These are phyloP conservation scores for Eupithecia tripunctaria DNA, from an alignment of 2,888 invertebrate genomes.

Conservation along the genomic window DNA sequence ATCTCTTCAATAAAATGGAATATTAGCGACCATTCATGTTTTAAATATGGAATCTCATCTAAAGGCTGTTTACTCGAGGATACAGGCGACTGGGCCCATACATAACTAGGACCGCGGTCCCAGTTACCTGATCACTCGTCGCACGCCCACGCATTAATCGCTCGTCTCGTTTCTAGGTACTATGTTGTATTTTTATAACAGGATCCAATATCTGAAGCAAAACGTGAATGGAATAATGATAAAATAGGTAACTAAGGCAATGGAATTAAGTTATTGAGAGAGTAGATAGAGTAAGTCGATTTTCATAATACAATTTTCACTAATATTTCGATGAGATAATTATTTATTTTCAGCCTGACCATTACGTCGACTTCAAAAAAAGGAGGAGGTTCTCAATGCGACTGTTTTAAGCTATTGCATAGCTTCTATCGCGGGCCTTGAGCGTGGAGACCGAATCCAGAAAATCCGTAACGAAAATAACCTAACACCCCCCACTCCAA, in stretches of 20 bases:
- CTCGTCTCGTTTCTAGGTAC: constrained; percentile 47
- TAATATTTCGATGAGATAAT: not conserved
- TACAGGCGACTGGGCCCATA: too few species aligned
- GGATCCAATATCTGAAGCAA: constrained; percentile 50
- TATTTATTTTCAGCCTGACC: too few species aligned
- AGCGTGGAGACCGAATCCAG: too few species aligned
- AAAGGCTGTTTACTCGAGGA: constrained; percentile 55
- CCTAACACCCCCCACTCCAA: too few species aligned
- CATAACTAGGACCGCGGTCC: too few species aligned
- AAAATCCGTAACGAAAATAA: too few species aligned
- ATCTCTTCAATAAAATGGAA: constrained; percentile 17
- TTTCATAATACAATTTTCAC: not conserved
- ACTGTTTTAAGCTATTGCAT: too few species aligned
- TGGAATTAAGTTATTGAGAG: not conserved
- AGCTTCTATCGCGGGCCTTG: too few species aligned
- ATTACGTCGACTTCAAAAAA: too few species aligned
- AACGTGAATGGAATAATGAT: constrained; percentile 17
- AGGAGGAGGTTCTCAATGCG: too few species aligned
- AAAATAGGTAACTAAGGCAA: constrained; percentile 18
- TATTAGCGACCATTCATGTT: constrained; percentile 43
- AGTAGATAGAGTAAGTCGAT: not conserved
- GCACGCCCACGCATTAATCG: constrained; percentile 66
- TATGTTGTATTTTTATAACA: constrained; percentile 58
- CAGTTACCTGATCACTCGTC: too few species aligned
- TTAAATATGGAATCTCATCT: constrained; percentile 56